These are phyloP conservation scores for Papilio glaucus DNA, from an alignment of 1,140 invertebrate species.

Conservation along the genomic window DNA sequence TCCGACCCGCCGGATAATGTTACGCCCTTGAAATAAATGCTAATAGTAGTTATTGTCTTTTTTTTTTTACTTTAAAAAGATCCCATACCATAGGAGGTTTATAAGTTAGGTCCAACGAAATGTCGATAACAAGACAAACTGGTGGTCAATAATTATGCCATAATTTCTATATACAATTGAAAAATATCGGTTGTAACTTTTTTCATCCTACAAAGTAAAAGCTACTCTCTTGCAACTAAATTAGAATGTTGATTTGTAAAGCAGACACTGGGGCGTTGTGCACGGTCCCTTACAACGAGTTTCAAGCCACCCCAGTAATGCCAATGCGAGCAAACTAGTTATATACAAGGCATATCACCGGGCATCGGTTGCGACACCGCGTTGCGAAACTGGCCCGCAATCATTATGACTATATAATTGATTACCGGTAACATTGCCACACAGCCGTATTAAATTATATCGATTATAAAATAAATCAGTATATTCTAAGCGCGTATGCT, in stretches of 20 bases:
- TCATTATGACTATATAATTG: slow-evolving; percentile 40
- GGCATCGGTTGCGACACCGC: slow-evolving; percentile 50
- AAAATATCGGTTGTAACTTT: too few relatives aligned
- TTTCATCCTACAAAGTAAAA: too few relatives aligned
- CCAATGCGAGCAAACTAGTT: slow-evolving; percentile 53
- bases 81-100: too few relatives aligned
- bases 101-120: too few relatives aligned
- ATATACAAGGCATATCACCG: slow-evolving; percentile 40
- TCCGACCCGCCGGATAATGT: slow-evolving; percentile 30
- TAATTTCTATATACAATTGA: too few relatives aligned
- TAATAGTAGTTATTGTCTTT: not conserved
- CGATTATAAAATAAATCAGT: not conserved
- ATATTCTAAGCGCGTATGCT: not conserved
- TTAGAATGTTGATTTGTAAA: not conserved
- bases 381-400: slow-evolving; percentile 41
- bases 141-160: too few relatives aligned
- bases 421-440: slow-evolving; percentile 35
- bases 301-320: slow-evolving; percentile 49
- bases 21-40: slow-evolving; percentile 2
- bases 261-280: not conserved
- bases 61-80: not conserved
- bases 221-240: too few relatives aligned
- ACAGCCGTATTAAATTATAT: slow-evolving; percentile 30
- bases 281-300: slow-evolving; percentile 41
- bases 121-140: too few relatives aligned